Base-by-base conservation (phyloP, 1,140 invertebrate species). In the Brachionus koreanus region DNA sequence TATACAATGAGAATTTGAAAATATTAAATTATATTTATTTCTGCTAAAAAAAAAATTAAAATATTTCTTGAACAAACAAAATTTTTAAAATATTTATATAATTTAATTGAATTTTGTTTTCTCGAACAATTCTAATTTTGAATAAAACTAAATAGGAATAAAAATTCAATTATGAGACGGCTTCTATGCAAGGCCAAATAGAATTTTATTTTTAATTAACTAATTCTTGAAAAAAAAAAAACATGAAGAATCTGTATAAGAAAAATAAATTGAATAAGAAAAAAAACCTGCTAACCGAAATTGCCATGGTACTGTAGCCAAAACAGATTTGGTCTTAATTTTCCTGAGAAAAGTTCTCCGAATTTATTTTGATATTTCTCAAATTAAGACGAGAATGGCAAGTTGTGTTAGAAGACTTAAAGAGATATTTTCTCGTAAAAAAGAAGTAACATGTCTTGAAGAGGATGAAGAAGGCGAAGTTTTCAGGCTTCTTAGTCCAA, bases 391-490 rank as follows among this genome's bases (percentile, higher is more conserved):
- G 12, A 69, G 10, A 42, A 74, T 74, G 69, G 9, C 69, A 23
- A 74, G 43, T 43, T 46, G 6, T 13, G 25, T 74, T 23, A 74
- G 25, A 12, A 23, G n/a, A 25, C 23, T 74, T 10, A 74, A 49
- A 13, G 69, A 74, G 13, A 23, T 46, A 23, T 46, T 49, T 12
- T 43, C 39, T 23, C 16, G 7, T 25, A 74, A 74, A 46, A 29
- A 19, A 46, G 43, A 74, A 10, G 37, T 6, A 13, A n/a, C 12
- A 33, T 57, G n/a, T 39, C 25, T 61, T 35, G 76, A 79, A 49
- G 76, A 79, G 9, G 33, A 65, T 29, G 76, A 79, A 79, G 76
- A 79, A 13, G 76, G 76, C 9, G 76, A 79, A 61, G 49, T 61
- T 13, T 79, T 79, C 35, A 49, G 49, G 23, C 76, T 79, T 29